These are phyloP conservation scores for Tridacna gigas DNA, from an alignment of 2,888 invertebrate genomes.

Conservation along the genomic window DNA sequence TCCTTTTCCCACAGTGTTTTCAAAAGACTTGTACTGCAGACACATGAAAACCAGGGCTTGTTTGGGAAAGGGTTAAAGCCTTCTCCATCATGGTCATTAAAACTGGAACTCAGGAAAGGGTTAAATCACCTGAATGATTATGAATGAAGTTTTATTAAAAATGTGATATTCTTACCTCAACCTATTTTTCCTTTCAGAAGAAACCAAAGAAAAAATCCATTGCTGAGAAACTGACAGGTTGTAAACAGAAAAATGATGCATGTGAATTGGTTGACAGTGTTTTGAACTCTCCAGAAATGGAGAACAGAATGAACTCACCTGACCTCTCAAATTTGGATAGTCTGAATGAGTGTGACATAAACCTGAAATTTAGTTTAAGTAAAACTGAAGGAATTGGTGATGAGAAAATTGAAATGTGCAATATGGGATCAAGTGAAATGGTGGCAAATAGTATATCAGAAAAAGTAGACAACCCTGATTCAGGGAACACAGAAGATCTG, in stretches of 20 bases:
- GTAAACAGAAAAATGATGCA: slow-evolving; percentile 26
- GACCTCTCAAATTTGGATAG: slow-evolving; percentile 21
- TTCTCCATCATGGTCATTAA: too few relatives aligned
- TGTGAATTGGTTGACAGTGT: slow-evolving; percentile 27
- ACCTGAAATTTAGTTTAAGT: background rate
- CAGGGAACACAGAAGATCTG: background rate
- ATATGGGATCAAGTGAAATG: background rate
- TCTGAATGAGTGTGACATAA: background rate
- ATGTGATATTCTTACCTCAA: background rate
- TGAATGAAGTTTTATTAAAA: background rate
- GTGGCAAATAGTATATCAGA: background rate
- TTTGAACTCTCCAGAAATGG: slow-evolving; percentile 39
- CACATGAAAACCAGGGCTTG: too few relatives aligned
- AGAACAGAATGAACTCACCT: slow-evolving; percentile 41
- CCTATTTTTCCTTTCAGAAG: slow-evolving; percentile 30
- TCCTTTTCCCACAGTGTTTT: too few relatives aligned
- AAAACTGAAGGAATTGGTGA: background rate
- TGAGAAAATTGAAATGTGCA: background rate
- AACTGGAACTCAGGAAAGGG: too few relatives aligned
- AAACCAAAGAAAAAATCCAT: slow-evolving; percentile 38
- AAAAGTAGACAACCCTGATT: background rate
- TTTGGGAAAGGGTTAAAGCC: too few relatives aligned
- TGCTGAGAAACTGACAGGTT: slow-evolving; percentile 42
- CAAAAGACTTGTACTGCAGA: too few relatives aligned
- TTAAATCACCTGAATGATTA: background rate